Conservation (phyloP, 2,888 invertebrate species). For the Tethea ocularis region DNA sequence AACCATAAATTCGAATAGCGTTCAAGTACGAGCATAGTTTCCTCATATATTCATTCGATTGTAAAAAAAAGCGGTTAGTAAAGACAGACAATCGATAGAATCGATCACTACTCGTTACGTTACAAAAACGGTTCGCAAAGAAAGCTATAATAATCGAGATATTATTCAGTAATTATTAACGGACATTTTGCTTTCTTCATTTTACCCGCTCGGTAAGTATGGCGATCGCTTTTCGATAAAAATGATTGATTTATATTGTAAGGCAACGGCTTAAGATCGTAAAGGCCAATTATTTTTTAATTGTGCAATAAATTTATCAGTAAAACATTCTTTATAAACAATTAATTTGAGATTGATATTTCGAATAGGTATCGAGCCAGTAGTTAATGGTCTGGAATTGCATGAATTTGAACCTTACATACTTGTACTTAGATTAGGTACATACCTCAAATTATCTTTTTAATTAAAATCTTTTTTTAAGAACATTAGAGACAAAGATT, state of each 20-base stretch:
- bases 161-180: constrained; percentile 66
- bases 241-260: constrained; percentile 3
- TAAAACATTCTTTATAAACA: neutral
- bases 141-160: constrained; percentile 43
- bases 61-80: constrained; percentile 29
- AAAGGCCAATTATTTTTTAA: constrained; percentile 1
- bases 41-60: constrained; percentile 23
- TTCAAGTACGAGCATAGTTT: neutral
- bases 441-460: no score
- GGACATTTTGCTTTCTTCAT: constrained; percentile 59
- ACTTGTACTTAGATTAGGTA: no score
- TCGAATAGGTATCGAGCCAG: neutral
- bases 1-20: neutral
- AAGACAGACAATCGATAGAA: constrained; percentile 44
- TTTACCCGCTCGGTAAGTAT: constrained; percentile 28
- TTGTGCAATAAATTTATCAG: neutral
- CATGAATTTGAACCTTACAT: neutral
- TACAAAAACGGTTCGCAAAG: constrained; percentile 41
- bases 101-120: constrained; percentile 35
- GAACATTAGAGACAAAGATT: no score
- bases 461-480: no score
- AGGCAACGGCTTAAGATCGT: neutral
- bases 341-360: neutral
- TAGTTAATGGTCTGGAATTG: neutral
- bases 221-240: constrained; percentile 26